A percentile compares a stretch with the other conserved stretches of the same genome.
These are phyloP conservation scores for Papilio polyxenes DNA, from an alignment of 1,140 invertebrate species.

Conservation along the genomic window DNA sequence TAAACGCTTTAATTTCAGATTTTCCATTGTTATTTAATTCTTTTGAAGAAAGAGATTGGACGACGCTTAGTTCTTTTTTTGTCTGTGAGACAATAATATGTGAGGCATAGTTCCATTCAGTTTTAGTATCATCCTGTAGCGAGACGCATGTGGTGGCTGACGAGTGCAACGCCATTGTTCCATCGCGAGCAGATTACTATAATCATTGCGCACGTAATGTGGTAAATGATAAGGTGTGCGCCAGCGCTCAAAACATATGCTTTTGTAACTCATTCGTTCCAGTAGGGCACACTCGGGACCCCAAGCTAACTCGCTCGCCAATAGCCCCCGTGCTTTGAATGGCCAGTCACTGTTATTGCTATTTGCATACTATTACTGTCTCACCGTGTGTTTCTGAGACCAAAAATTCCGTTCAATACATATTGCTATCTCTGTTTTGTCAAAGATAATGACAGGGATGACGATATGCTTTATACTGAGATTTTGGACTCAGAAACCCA, in stretches of 20 bases:
- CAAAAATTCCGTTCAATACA: no score
- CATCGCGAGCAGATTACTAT: conserved; percentile 78
- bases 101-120: neutral
- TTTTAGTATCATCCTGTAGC: conserved; percentile 52
- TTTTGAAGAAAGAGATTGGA: no score
- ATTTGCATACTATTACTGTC: conserved; percentile 3
- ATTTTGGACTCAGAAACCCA: no score
- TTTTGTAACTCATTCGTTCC: conserved; percentile 75
- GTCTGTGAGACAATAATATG: neutral
- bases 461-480: no score
- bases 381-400: neutral
- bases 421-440: no score
- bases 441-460: no score
- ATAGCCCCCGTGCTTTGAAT: conserved; percentile 29
- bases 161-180: conserved; percentile 71
- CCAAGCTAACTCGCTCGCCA: conserved; percentile 35
- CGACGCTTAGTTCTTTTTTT: no score
- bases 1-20: no score
- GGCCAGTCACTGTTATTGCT: neutral
- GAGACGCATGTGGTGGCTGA: conserved; percentile 64
- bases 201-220: conserved; percentile 77
- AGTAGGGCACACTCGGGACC: conserved; percentile 52
- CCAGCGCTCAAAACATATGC: conserved; percentile 78
- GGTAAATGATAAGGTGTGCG: conserved; percentile 78
- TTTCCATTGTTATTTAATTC: no score